Evolutionary conservation across 1,140 invertebrate genomes (phyloP).

Genomic region (Oreohelix idahoensis): DNA sequence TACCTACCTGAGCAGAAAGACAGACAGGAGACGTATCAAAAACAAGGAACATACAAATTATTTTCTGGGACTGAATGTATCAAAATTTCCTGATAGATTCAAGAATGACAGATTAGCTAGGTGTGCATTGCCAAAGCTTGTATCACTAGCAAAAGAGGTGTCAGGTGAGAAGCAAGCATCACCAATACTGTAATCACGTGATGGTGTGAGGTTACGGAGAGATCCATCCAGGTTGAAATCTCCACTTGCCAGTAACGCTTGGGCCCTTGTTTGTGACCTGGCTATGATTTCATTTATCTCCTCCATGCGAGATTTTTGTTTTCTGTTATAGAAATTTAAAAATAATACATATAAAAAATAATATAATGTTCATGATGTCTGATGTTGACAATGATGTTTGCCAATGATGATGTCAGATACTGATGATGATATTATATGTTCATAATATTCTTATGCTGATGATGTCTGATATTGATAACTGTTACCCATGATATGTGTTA

Average conservation of each 20-base stretch:
- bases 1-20: no score
- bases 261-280: constrained; percentile 65
- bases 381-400: no score
- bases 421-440: no score
- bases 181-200: constrained; percentile 39
- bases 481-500: no score
- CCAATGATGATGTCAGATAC: no score
- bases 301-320: constrained; percentile 65
- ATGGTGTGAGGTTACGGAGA: constrained; percentile 40
- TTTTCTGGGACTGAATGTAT: constrained; percentile 4
- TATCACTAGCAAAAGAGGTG: constrained; percentile 41
- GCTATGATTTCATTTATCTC: constrained; percentile 70
- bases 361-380: no score
- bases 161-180: constrained; percentile 38
- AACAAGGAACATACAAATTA: background rate
- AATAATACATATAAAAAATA: background rate
- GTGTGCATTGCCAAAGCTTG: constrained; percentile 33
- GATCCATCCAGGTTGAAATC: constrained; percentile 51
- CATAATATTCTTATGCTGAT: no score
- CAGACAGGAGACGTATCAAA: background rate
- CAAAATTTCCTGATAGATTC: constrained; percentile 40
- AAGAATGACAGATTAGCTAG: constrained; percentile 43
- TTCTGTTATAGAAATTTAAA: constrained; percentile 48
- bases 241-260: constrained; percentile 61
- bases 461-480: no score